Evolutionary conservation across 2,888 invertebrate genomes (phyloP), one percentile per base, ranked within the genome.

Genomic region (Fragum sueziense): DNA sequence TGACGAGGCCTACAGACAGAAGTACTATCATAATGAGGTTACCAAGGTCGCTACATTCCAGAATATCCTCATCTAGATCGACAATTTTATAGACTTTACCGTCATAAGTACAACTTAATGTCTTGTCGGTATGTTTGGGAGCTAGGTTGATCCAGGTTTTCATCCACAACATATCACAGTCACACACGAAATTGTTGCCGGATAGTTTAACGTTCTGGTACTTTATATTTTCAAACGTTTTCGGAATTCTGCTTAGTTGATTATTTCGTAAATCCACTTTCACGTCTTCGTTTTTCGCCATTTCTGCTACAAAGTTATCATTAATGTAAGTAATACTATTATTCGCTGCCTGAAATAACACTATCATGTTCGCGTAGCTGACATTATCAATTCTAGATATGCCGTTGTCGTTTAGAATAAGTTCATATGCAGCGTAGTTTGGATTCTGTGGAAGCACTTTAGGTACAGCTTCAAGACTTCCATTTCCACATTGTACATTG

Each of bases 141-240:
- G 82, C 79, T 20, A 80, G 37, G n/a, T 76, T 80, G 11, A 87
- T 80, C 87, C 87, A 87, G 3, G 75, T 81, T 7, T 51, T 74
- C 86, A 82, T 82, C 84, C 84, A 86, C 0, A 79, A 67, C 84
- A 82, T 84, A 11, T 80, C 79, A 52, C 84, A 84, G 14, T 68
- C 47, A 62, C 86, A 84, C 33, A 67, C 73, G 14, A 86, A 68
- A 1, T 65, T 67, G 51, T 86, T 86, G 20, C 74, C 79, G 22
- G 57, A 14, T 14, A 84, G 67, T 2, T 37, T 25, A 0, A 75
- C 65, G 33, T 78, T 65, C 41, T 81, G 70, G 52, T 61, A 83
- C 20, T 73, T 75, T 2, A 83, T 78, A n/a, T 77, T 80, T 54
- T 84, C 82, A 17, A 80, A 70, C 11, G 65, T 75, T 25, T 74